Evolutionary conservation across 2,888 invertebrate species (phyloP).

Genomic region (Pristionchus entomophagus): DNA sequence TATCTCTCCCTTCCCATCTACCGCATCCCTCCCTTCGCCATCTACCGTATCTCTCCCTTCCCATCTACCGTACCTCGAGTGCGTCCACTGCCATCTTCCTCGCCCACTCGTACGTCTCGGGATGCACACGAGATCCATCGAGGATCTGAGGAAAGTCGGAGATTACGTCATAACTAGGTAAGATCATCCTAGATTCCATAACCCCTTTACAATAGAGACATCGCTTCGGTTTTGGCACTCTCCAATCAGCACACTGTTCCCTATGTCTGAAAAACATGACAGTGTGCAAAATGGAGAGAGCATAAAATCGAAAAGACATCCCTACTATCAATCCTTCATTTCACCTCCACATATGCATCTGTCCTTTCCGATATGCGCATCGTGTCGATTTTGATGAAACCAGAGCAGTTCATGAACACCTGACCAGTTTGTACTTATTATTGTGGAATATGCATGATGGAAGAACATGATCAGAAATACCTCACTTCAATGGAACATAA

Average conservation of each 20-base stretch:
- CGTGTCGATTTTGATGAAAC: slow-evolving; percentile 98
- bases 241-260: too few species aligned
- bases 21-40: not conserved
- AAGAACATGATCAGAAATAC: too few species aligned
- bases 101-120: slow-evolving; percentile 99
- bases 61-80: slow-evolving; percentile 85
- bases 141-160: slow-evolving; percentile 81
- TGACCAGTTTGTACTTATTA: not conserved
- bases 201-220: too few species aligned
- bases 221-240: too few species aligned
- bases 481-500: too few species aligned
- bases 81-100: slow-evolving; percentile 99
- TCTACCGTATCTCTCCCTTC: too few species aligned
- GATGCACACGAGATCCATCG: slow-evolving; percentile 97
- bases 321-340: not conserved
- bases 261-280: too few species aligned
- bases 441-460: too few species aligned
- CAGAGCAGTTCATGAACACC: slow-evolving; percentile 98
- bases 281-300: too few species aligned
- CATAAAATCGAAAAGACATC: too few species aligned
- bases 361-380: slow-evolving; percentile 80
- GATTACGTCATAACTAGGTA: not conserved
- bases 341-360: slow-evolving; percentile 79
- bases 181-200: too few species aligned
- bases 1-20: slow-evolving; percentile 86